Percentiles rank a stretch among this genome's conserved stretches.
phyloP scores from a whole-genome alignment of 2,888 invertebrate genomes.

The Pandemis heparana region DNA sequence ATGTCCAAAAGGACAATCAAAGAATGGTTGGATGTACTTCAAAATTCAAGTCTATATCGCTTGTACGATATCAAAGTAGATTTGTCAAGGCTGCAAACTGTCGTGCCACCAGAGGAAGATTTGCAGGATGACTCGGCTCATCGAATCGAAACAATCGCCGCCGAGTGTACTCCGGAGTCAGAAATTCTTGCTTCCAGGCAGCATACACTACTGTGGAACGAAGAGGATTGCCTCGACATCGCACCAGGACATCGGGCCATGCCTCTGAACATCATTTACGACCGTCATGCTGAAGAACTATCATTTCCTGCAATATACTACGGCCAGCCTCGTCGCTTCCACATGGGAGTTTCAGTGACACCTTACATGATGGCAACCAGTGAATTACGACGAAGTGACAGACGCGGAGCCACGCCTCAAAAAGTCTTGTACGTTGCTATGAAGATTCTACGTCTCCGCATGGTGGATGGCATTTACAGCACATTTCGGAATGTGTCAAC shows the following conservation, averaged over 20 bases:
- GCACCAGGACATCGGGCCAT: constrained; percentile 55
- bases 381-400: constrained; percentile 62
- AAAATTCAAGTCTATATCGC: constrained; percentile 52
- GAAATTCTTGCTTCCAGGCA: constrained; percentile 54
- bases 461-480: constrained; percentile 50
- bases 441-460: constrained; percentile 61
- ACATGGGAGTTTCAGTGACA: constrained; percentile 54
- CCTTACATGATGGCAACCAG: constrained; percentile 63
- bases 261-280: constrained; percentile 59
- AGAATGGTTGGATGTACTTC: constrained; percentile 53
- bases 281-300: constrained; percentile 65
- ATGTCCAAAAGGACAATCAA: constrained; percentile 53
- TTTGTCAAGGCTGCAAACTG: constrained; percentile 50
- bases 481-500: constrained; percentile 51
- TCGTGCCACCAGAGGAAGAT: constrained; percentile 45
- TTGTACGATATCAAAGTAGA: constrained; percentile 56
- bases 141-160: constrained; percentile 53
- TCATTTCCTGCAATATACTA: constrained; percentile 68
- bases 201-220: constrained; percentile 58
- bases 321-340: constrained; percentile 57
- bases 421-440: constrained; percentile 65
- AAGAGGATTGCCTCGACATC: constrained; percentile 55
- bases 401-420: constrained; percentile 61
- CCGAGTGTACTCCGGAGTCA: constrained; percentile 48
- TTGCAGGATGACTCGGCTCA: constrained; percentile 49